These are phyloP conservation scores for Papilio xuthus DNA, from an alignment of 1,140 invertebrate species.

Conservation along the genomic window DNA sequence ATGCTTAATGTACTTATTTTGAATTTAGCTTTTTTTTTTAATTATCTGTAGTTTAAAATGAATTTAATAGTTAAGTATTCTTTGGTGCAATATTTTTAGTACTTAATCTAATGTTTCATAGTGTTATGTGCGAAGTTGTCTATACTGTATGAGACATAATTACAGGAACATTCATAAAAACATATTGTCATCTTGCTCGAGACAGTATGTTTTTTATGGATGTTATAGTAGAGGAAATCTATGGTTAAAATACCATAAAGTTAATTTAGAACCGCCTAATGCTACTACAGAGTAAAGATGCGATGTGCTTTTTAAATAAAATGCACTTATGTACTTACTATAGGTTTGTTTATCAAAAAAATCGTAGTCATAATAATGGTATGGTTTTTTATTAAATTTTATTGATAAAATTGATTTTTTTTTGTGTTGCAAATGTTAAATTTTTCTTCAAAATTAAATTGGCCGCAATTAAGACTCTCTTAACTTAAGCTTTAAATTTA, in stretches of 20 bases:
- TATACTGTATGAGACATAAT: too few species aligned
- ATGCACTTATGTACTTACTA: background rate
- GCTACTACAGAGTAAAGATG: too few species aligned
- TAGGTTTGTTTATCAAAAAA: too few species aligned
- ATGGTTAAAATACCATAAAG: too few species aligned
- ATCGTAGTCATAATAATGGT: too few species aligned
- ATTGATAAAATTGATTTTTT: background rate
- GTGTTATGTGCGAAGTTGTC: background rate
- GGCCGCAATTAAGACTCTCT: background rate
- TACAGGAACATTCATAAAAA: too few species aligned
- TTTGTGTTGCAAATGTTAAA: background rate
- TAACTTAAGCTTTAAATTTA: background rate
- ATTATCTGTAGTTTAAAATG: background rate
- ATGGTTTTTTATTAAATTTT: too few species aligned
- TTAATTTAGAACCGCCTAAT: too few species aligned
- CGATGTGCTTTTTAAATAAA: too few species aligned
- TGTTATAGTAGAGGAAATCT: too few species aligned
- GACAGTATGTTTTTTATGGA: too few species aligned
- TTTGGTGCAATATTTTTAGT: slow-evolving; percentile 3
- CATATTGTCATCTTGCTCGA: too few species aligned
- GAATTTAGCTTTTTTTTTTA: slow-evolving; percentile 9
- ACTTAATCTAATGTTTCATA: background rate
- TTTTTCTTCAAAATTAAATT: background rate
- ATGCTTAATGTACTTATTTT: slow-evolving; percentile 16
- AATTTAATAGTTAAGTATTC: background rate